A percentile compares a stretch with the other conserved stretches of the same genome.
Evolutionary conservation across 2,888 invertebrate species (phyloP).

Genomic region (Tenthredo amoena): DNA sequence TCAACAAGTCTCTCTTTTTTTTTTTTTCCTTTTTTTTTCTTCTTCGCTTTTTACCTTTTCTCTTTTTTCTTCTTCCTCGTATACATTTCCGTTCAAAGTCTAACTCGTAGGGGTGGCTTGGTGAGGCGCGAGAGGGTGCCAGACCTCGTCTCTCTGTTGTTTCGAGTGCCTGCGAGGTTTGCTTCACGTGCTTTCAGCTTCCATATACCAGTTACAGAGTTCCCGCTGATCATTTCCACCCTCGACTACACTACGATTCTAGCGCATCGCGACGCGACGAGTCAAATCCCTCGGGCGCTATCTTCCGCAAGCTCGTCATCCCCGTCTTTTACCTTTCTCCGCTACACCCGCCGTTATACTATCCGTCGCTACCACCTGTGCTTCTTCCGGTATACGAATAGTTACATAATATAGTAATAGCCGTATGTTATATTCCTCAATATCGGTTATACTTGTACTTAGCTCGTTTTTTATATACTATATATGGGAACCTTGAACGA

Average conservation of each 20-base stretch:
- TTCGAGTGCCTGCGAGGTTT: conserved; percentile 31
- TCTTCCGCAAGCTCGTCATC: conserved; percentile 41
- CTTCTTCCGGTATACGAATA: conserved; percentile 18
- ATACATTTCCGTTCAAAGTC: conserved; percentile 41
- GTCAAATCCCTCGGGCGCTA: conserved; percentile 43
- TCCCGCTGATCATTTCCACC: conserved; percentile 37
- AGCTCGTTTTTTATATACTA: background rate
- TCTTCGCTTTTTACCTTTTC: background rate
- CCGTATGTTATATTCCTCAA: background rate
- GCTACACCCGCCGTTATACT: background rate
- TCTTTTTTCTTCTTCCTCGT: background rate
- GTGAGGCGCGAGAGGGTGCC: background rate
- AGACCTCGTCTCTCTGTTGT: conserved; percentile 33
- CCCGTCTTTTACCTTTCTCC: conserved; percentile 17
- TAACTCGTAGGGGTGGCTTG: background rate
- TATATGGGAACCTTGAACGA: background rate
- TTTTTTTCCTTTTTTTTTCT: background rate
- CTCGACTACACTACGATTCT: background rate
- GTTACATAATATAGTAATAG: conserved; percentile 24
- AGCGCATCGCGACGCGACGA: background rate
- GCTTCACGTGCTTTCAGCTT: conserved; percentile 18
- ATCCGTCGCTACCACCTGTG: conserved; percentile 11
- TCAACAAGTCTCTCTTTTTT: conserved; percentile 11
- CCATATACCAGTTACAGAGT: background rate
- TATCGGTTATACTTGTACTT: background rate